Base-by-base conservation (phyloP, 2,797 vertebrate genomes). In the Pogonophryne albipinna region DNA sequence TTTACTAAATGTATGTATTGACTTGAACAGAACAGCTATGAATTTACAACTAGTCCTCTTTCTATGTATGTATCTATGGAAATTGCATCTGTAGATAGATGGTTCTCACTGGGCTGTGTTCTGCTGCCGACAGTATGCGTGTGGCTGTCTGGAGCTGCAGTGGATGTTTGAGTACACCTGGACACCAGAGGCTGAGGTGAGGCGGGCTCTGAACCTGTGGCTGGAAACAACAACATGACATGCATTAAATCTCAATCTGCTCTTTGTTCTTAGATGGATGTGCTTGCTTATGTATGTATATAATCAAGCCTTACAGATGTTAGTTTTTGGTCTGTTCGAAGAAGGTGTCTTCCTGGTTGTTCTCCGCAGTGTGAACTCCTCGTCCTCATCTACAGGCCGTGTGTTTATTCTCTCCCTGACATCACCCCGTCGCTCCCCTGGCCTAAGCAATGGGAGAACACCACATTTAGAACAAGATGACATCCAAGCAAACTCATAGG, bases 91-190 rank as follows among this genome's bases (percentile, higher is more conserved):
- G 15, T 19, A 4, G 34, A 57, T 1, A 31, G 10, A 10, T 3
- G 66, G 27, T 16, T 66, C 93, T 86, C 89, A 97, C 96, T 91
- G 82, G 84, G 73, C 45, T 84, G 74, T 2, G 84, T 90, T 55
- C 87, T 81, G 73, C 88, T 88, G 3, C 45, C 49, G 72, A 74
- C 69, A 0, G 34, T 4, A 1, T 64, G 15, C 47, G 73, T 20
- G 52, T 16, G 9, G 65, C 47, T 46, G 23, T 61, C 71, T 23
- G 66, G 9, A 46, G 53, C 58, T 49, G 56, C 53, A 59, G 61
- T 2, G 0, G 77, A 83, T 23, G 72, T 58, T 11, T 90, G 85
- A 27, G 70, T 87, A 41, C n/a, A 76, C 64, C 87, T 93, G 82
- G 84, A 86, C 44, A 86, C 80, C 55, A n/a, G 62, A 59, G 79